Percentiles rank a stretch among this genome's conserved stretches.
Conservation (phyloP, 1,140 invertebrate genomes). For the Chironomus striatipennis region DNA sequence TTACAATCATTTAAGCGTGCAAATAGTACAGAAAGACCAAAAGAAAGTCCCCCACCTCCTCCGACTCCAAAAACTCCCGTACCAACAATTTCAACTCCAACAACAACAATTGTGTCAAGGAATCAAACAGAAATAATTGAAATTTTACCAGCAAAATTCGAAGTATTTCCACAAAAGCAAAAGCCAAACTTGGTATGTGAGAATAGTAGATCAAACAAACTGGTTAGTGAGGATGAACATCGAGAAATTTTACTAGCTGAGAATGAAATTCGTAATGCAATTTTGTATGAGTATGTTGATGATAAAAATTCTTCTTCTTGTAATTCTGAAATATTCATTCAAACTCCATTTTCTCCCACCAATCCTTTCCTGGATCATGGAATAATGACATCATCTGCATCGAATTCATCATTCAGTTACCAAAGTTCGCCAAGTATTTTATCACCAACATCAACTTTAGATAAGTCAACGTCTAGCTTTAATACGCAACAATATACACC, state of each 20-base stretch:
- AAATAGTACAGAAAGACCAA: slow-evolving; percentile 28
- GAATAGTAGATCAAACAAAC: slow-evolving; percentile 37
- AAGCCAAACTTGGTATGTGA: slow-evolving; percentile 35
- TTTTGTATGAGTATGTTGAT: slow-evolving; percentile 17
- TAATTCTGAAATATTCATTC: background rate
- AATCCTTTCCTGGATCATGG: slow-evolving; percentile 11
- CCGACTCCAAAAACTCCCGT: slow-evolving; percentile 26
- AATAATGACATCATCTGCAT: background rate
- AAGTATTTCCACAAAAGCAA: slow-evolving; percentile 29
- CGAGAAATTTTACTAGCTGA: slow-evolving; percentile 37
- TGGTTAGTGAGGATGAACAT: slow-evolving; percentile 37
- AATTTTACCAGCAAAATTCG: slow-evolving; percentile 24
- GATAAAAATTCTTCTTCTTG: background rate
- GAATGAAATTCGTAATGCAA: slow-evolving; percentile 34
- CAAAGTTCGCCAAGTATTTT: background rate
- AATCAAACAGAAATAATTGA: slow-evolving; percentile 22
- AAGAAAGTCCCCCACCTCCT: slow-evolving; percentile 37
- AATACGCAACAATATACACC: background rate
- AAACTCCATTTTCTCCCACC: slow-evolving; percentile 16
- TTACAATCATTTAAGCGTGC: slow-evolving; percentile 28
- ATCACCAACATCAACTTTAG: background rate
- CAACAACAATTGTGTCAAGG: slow-evolving; percentile 26
- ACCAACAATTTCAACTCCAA: too few species aligned
- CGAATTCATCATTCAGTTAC: background rate
- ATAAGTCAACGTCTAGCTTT: background rate